A percentile compares a stretch with the other conserved stretches of the same genome.
These are phyloP conservation scores for Acanthiza pusilla DNA, from an alignment of 2,797 vertebrate genomes.

Conservation along the genomic window DNA sequence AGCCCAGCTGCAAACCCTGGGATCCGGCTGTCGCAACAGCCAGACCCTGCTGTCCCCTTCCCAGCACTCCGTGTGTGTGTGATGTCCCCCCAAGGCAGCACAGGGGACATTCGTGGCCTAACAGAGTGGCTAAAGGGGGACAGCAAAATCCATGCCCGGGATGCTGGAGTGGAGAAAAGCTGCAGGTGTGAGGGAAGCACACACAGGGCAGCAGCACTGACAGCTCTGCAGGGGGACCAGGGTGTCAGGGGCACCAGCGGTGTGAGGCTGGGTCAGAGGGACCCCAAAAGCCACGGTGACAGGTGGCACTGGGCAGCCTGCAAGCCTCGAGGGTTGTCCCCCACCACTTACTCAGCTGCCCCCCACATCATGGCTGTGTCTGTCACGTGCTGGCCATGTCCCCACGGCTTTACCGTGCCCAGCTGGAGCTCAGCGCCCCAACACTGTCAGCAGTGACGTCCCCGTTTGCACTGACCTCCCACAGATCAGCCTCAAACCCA, in stretches of 20 bases:
- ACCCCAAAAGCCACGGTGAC: neutral
- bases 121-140: neutral
- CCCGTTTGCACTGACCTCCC: neutral
- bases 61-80: rapidly evolving
- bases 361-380: neutral
- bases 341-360: neutral
- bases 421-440: neutral
- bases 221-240: neutral
- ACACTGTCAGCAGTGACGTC: rapidly evolving
- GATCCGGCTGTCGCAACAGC: rapidly evolving
- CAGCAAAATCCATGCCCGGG: rapidly evolving
- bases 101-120: neutral
- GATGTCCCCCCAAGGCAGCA: neutral
- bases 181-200: neutral
- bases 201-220: neutral
- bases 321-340: neutral
- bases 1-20: neutral
- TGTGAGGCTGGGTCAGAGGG: neutral
- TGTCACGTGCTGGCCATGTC: neutral
- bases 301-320: neutral
- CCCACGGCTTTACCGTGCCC: neutral
- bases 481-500: neutral
- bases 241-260: neutral
- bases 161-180: neutral
- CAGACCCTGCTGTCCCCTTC: neutral